These are phyloP conservation scores for Drosophila suzukii DNA, from an alignment of 1,140 invertebrate species.

Conservation along the genomic window DNA sequence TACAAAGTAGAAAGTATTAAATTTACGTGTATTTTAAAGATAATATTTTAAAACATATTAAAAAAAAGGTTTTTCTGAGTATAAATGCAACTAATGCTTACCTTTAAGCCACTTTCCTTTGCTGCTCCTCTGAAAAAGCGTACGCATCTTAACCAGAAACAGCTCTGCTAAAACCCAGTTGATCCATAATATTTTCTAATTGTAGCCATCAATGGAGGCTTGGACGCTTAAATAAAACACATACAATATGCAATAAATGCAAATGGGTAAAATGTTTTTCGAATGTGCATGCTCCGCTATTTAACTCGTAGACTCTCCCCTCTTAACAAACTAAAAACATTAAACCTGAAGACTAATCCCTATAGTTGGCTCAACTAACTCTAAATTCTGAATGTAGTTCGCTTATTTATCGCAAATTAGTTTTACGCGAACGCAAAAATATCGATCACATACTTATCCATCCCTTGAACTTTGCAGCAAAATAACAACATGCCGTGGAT, in stretches of 20 bases:
- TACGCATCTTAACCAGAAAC: conserved; percentile 30
- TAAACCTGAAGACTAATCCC: neutral
- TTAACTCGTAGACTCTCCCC: conserved; percentile 17
- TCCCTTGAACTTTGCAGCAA: conserved; percentile 53
- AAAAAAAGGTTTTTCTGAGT: too few relatives aligned
- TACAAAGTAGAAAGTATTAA: too few relatives aligned
- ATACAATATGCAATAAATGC: conserved; percentile 75
- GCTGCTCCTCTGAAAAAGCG: conserved; percentile 1
- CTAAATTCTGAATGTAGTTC: conserved; percentile 24
- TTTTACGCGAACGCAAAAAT: neutral
- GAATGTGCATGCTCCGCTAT: conserved; percentile 75
- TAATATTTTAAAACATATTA: too few relatives aligned
- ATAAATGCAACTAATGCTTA: too few relatives aligned
- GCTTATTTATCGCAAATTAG: conserved; percentile 7
- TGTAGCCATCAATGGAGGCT: conserved; percentile 85
- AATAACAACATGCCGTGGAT: conserved; percentile 84
- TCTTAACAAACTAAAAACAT: conserved; percentile 21
- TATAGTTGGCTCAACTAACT: conserved; percentile 12
- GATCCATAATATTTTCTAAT: conserved; percentile 80
- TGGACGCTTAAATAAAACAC: conserved; percentile 85
- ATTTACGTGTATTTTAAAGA: too few relatives aligned
- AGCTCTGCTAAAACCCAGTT: conserved; percentile 44
- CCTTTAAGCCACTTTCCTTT: conserved; percentile 1
- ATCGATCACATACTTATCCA: neutral
- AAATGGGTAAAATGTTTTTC: conserved; percentile 83